Conservation (phyloP, 1,140 invertebrate genomes). For the Drosophila ananassae region DNA sequence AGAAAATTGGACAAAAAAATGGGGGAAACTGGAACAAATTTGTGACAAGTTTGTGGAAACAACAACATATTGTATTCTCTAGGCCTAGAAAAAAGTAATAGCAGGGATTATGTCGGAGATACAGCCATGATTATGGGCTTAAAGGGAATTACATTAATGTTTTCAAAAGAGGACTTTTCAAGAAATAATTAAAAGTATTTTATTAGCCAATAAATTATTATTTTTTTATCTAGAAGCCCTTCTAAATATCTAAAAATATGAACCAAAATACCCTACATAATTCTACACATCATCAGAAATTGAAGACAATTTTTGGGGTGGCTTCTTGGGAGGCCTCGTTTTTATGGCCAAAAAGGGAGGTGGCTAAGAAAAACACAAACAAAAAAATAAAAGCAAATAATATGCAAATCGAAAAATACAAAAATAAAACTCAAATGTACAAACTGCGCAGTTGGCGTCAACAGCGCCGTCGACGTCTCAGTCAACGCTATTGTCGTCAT, state of each 20-base stretch:
- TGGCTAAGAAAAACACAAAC: constrained; percentile 17
- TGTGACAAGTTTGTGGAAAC: constrained; percentile 14
- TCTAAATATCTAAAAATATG: no score
- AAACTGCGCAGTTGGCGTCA: constrained; percentile 21
- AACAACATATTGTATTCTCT: neutral
- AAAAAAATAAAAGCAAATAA: constrained; percentile 31
- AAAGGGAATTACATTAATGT: neutral
- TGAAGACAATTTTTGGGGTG: constrained; percentile 5
- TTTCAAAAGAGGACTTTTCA: neutral
- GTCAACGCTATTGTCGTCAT: constrained; percentile 48
- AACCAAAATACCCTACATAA: neutral
- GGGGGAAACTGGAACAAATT: constrained; percentile 17
- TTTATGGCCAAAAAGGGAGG: constrained; percentile 26
- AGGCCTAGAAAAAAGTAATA: neutral
- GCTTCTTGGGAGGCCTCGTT: constrained; percentile 4
- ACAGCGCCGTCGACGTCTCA: constrained; percentile 11
- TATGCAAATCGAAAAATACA: constrained; percentile 19
- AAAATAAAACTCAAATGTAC: constrained; percentile 9
- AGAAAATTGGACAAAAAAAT: neutral
- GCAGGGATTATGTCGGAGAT: neutral
- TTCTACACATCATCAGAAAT: constrained; percentile 36
- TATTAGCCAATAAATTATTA: neutral
- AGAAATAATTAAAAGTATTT: neutral
- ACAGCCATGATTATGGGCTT: neutral
- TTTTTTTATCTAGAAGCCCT: no score